These are phyloP conservation scores for Nerophis ophidion DNA, from an alignment of 2,113 vertebrate genomes.

Conservation along the genomic window DNA sequence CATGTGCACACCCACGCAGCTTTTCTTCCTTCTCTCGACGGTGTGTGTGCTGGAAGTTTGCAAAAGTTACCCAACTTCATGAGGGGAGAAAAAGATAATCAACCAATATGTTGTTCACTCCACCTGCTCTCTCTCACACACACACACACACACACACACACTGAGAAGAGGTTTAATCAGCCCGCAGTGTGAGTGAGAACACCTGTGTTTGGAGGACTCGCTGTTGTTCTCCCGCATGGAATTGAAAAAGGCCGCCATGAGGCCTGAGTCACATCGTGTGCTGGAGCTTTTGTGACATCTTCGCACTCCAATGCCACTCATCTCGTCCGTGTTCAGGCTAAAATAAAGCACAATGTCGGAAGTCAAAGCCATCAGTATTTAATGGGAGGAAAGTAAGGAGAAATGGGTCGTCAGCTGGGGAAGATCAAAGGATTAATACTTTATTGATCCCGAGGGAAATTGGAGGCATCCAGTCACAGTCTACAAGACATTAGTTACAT, in stretches of 20 bases:
- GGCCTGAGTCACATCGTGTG: neutral
- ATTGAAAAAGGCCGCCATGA: constrained; percentile 4
- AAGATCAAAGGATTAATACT: too few relatives aligned
- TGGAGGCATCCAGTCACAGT: too few relatives aligned
- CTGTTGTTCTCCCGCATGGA: neutral
- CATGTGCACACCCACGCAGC: constrained; percentile 5
- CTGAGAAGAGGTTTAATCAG: constrained; percentile 21
- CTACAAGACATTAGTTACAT: neutral
- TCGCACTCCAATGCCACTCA: neutral
- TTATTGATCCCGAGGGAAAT: too few relatives aligned
- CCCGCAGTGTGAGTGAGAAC: constrained; percentile 21
- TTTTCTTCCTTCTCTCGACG: neutral
- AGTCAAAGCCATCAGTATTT: neutral
- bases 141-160: neutral
- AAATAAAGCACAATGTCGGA: constrained; percentile 4
- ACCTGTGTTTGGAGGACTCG: constrained; percentile 19
- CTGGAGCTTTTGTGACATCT: neutral
- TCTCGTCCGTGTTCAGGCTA: constrained; percentile 10
- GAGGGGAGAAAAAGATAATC: neutral
- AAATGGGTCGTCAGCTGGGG: too few relatives aligned
- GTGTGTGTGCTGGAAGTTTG: constrained; percentile 4
- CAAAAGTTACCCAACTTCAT: constrained; percentile 13
- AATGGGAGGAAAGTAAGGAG: neutral
- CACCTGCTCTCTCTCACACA: too few relatives aligned
- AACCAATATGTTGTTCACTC: constrained; percentile 1